Percentiles rank a stretch among this genome's conserved stretches.
Conservation (phyloP, 2,888 invertebrate genomes). For the Chymomyza amoena region DNA sequence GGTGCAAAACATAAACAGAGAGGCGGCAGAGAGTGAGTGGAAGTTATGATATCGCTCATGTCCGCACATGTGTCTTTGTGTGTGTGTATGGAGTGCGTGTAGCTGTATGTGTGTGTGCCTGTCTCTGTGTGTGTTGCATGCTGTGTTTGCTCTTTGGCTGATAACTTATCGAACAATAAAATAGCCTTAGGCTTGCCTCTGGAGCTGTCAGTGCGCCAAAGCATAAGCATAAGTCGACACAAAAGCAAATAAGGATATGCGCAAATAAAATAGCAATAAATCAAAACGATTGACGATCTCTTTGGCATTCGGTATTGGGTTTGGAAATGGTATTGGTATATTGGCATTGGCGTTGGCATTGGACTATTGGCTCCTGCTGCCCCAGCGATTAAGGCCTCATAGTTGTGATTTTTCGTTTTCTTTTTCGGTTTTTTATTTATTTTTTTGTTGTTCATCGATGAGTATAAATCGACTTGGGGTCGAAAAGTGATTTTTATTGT, state of each 20-base stretch:
- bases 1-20: slow-evolving; percentile 50
- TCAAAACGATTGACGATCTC: slow-evolving; percentile 70
- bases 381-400: slow-evolving; percentile 62
- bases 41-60: slow-evolving; percentile 56
- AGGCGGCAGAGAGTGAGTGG: slow-evolving; percentile 37
- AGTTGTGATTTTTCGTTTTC: slow-evolving; percentile 51
- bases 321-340: neutral
- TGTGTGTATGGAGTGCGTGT: neutral
- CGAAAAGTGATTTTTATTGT: slow-evolving; percentile 70
- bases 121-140: neutral
- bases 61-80: neutral
- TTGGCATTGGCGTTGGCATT: neutral
- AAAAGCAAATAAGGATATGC: slow-evolving; percentile 69
- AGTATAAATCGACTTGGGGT: slow-evolving; percentile 67
- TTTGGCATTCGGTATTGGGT: neutral
- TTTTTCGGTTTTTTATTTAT: neutral
- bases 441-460: slow-evolving; percentile 11
- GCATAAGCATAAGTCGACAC: slow-evolving; percentile 47
- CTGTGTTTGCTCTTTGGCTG: slow-evolving; percentile 54
- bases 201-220: slow-evolving; percentile 41
- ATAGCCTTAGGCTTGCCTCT: slow-evolving; percentile 50
- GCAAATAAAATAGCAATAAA: slow-evolving; percentile 72
- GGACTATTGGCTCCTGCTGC: slow-evolving; percentile 25
- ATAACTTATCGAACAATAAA: slow-evolving; percentile 73
- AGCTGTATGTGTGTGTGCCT: neutral